Conservation (phyloP, 2,888 invertebrate species). For the Agrochola lychnidis region DNA sequence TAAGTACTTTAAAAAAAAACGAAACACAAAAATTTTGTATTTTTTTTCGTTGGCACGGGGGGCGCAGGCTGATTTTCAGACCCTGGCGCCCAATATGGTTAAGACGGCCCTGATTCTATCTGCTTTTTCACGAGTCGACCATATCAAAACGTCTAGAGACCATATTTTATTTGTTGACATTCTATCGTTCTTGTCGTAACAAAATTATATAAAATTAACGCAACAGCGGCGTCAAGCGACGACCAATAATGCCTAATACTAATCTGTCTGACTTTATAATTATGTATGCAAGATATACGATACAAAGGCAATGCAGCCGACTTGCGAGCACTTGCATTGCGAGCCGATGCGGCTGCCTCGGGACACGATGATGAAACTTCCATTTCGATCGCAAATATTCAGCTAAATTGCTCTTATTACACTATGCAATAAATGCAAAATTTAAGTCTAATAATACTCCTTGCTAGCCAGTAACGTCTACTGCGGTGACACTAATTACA, state of each 20-base stretch:
- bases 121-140: slow-evolving; percentile 10
- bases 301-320: slow-evolving; percentile 55
- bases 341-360: slow-evolving; percentile 47
- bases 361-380: slow-evolving; percentile 69
- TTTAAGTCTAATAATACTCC: slow-evolving; percentile 66
- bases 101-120: no score
- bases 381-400: slow-evolving; percentile 70
- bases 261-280: slow-evolving; percentile 71
- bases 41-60: no score
- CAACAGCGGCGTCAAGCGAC: slow-evolving; percentile 55
- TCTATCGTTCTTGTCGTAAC: slow-evolving; percentile 56
- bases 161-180: slow-evolving; percentile 54
- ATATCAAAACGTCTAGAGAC: slow-evolving; percentile 23
- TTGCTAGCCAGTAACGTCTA: slow-evolving; percentile 51
- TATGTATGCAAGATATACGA: slow-evolving; percentile 59
- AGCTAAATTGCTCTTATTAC: slow-evolving; percentile 72
- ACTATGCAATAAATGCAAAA: slow-evolving; percentile 62
- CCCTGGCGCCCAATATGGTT: no score
- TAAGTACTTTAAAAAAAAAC: no score
- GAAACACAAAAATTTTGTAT: no score
- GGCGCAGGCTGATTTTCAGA: no score
- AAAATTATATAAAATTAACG: slow-evolving; percentile 70
- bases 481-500: slow-evolving; percentile 66
- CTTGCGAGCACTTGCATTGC: slow-evolving; percentile 38
- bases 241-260: slow-evolving; percentile 65